Evolutionary conservation across 2,797 vertebrate species (phyloP).

Genomic region (Aulostomus chinensis): DNA sequence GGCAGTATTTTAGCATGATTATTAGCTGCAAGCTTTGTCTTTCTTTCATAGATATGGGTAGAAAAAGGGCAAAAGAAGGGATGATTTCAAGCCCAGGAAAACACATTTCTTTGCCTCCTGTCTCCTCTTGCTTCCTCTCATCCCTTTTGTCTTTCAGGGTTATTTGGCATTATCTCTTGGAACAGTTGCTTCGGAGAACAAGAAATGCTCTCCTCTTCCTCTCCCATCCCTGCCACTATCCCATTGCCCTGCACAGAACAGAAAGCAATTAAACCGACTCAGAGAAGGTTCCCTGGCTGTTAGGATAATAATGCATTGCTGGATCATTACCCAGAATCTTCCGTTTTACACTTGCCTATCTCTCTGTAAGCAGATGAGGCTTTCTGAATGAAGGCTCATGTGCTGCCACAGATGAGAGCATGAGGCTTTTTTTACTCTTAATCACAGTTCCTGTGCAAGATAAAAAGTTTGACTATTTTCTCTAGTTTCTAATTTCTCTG

Average conservation of each 20-base stretch:
- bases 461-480: slow-evolving; percentile 3
- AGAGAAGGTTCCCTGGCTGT: slow-evolving; percentile 43
- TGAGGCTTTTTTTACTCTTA: slow-evolving; percentile 22
- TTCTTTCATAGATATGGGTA: slow-evolving; percentile 1
- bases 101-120: slow-evolving; percentile 13
- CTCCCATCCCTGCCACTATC: background rate
- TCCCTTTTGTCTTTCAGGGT: slow-evolving; percentile 39
- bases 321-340: slow-evolving; percentile 56
- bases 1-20: slow-evolving; percentile 40
- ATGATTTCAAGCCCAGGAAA: slow-evolving; percentile 32
- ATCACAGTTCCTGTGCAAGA: slow-evolving; percentile 7
- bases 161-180: slow-evolving; percentile 53
- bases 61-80: slow-evolving; percentile 2
- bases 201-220: slow-evolving; percentile 12
- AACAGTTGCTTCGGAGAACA: slow-evolving; percentile 49
- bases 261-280: slow-evolving; percentile 62
- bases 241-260: slow-evolving; percentile 20
- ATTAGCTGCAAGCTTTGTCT: slow-evolving; percentile 32
- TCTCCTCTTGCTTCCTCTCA: slow-evolving; percentile 28
- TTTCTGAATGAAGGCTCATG: slow-evolving; percentile 13
- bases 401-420: slow-evolving; percentile 6
- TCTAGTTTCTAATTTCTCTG: background rate
- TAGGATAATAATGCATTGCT: slow-evolving; percentile 40
- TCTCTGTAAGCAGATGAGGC: slow-evolving; percentile 37
- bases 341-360: background rate